phyloP scores from a whole-genome alignment of 2,797 vertebrate species.

The Hybognathus amarus region DNA sequence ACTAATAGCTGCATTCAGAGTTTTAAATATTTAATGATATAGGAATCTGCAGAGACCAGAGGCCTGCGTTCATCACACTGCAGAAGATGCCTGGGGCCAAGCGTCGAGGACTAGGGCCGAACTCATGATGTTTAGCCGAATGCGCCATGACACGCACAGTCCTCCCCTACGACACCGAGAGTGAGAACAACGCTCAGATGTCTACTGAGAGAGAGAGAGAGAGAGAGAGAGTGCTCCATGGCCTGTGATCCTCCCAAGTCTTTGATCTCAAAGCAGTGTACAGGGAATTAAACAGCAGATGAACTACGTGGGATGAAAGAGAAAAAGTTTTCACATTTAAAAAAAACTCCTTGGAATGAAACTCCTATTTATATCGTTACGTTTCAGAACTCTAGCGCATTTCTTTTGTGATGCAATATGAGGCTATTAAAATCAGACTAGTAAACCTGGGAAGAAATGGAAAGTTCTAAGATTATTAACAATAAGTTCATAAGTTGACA shows the following conservation, averaged over 20 bases:
- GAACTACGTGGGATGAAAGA: conserved; percentile 7
- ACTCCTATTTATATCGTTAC: not conserved
- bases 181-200: conserved; percentile 20
- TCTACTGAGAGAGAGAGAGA: conserved; percentile 26
- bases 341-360: not conserved
- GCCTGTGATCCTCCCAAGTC: conserved; percentile 2
- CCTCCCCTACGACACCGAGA: not conserved
- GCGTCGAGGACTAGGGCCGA: conserved; percentile 16
- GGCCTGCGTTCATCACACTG: not conserved
- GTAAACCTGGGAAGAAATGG: not conserved
- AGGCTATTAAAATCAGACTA: not conserved
- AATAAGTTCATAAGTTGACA: not conserved
- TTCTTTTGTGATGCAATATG: conserved; percentile 18
- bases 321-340: conserved; percentile 10
- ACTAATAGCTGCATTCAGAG: conserved; percentile 36
- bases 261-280: conserved; percentile 9
- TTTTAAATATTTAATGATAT: conserved; percentile 54
- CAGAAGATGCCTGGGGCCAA: conserved; percentile 5
- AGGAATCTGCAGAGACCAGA: conserved; percentile 33
- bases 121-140: conserved; percentile 25
- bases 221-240: not conserved
- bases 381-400: not conserved
- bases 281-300: not conserved
- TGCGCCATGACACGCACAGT: not conserved
- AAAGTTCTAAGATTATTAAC: not conserved